Conservation (phyloP, 2,797 vertebrate species). For the Pseudomugil gertrudae region DNA sequence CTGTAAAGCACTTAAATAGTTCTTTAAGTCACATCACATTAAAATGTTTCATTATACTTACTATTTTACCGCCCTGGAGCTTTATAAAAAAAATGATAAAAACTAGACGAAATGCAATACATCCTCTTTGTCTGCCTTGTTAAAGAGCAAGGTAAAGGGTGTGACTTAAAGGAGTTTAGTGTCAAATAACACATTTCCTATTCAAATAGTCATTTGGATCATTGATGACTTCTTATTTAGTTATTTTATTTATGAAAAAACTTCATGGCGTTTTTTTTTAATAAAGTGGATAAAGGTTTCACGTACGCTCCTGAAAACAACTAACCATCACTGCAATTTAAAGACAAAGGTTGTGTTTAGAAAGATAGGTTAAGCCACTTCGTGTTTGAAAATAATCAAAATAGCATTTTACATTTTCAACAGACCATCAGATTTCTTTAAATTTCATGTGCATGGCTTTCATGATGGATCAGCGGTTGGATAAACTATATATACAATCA, state of each 20-base stretch:
- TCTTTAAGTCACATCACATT: background rate
- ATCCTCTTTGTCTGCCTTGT: background rate
- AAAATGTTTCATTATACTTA: background rate
- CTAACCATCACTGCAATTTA: background rate
- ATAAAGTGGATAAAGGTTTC: background rate
- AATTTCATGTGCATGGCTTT: background rate
- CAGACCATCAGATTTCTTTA: background rate
- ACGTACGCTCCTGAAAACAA: slow-evolving; percentile 1
- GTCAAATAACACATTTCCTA: slow-evolving; percentile 4
- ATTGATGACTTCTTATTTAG: background rate
- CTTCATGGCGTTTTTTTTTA: background rate
- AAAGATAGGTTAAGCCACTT: background rate
- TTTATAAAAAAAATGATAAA: background rate
- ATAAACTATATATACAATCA: slow-evolving; percentile 4
- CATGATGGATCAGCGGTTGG: slow-evolving; percentile 6
- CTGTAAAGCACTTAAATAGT: background rate
- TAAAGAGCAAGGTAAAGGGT: background rate
- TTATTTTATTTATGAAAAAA: background rate
- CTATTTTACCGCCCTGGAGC: too few species aligned
- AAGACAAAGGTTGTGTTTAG: background rate
- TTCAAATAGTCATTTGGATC: slow-evolving; percentile 21
- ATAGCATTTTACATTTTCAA: background rate
- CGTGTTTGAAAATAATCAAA: background rate
- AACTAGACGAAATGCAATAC: background rate
- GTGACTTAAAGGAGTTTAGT: background rate